Conservation (phyloP, 2,113 vertebrate species). For the Syrmaticus mikado region DNA sequence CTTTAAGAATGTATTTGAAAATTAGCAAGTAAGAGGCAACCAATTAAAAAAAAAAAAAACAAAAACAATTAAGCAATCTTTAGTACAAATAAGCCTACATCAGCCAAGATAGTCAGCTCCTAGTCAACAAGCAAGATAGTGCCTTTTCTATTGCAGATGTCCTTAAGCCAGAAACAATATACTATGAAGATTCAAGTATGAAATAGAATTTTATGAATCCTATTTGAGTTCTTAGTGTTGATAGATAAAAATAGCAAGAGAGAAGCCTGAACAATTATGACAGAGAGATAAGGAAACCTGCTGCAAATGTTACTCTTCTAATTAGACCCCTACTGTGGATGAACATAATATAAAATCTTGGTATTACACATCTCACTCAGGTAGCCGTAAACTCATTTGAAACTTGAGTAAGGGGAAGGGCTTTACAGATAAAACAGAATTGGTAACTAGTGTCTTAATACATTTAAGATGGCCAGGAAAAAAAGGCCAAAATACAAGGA, state of each 20-base stretch:
- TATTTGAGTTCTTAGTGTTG: background rate
- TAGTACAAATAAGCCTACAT: background rate
- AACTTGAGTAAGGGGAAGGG: background rate
- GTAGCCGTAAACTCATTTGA: background rate
- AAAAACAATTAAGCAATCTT: background rate
- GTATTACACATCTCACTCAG: background rate
- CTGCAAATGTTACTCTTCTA: background rate
- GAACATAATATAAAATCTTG: background rate
- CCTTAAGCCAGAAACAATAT: background rate
- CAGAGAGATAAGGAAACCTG: background rate
- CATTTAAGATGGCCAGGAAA: background rate
- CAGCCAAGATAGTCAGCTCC: background rate
- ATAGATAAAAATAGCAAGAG: background rate
- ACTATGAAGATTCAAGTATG: background rate
- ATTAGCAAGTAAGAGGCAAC: background rate
- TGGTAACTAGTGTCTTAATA: background rate
- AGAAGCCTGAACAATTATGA: background rate
- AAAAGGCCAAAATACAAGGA: background rate
- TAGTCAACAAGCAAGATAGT: background rate
- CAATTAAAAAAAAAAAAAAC: background rate
- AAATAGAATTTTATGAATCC: background rate
- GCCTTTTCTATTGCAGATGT: background rate
- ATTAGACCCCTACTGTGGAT: background rate
- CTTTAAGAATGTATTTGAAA: constrained; percentile 3
- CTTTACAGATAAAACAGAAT: background rate